These are phyloP conservation scores for Drosophila nr. perissopoda DNA, from an alignment of 2,888 invertebrate genomes.

Conservation along the genomic window DNA sequence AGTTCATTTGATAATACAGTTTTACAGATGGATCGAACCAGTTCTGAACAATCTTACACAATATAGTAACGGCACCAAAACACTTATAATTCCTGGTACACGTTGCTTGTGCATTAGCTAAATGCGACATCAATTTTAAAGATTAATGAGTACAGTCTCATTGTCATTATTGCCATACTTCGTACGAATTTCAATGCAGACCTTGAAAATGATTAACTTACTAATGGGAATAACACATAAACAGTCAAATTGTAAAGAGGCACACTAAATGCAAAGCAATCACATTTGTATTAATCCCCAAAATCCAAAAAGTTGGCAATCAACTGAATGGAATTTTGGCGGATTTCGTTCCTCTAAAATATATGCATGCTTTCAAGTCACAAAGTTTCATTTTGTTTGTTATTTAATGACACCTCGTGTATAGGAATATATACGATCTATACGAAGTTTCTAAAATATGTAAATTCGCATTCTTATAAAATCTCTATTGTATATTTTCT, in stretches of 20 bases:
- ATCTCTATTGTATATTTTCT: neutral
- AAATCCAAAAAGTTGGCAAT: neutral
- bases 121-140: neutral
- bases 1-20: slow-evolving; percentile 18
- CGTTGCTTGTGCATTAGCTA: neutral
- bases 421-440: neutral
- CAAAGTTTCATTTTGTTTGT: neutral
- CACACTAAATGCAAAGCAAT: neutral
- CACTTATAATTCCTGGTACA: slow-evolving; percentile 3
- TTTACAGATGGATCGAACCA: slow-evolving; percentile 11
- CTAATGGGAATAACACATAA: neutral
- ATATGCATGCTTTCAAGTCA: neutral
- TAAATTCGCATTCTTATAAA: neutral
- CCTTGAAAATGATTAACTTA: neutral
- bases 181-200: neutral
- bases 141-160: neutral
- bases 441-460: neutral
- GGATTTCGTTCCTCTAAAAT: neutral
- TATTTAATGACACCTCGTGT: neutral
- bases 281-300: neutral
- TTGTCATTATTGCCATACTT: neutral
- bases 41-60: slow-evolving; percentile 19
- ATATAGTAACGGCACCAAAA: slow-evolving; percentile 10
- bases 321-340: neutral
- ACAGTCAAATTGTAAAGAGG: neutral